A percentile compares a stretch with the other conserved stretches of the same genome.
Conservation (phyloP, 1,140 invertebrate species). For the Palaemon carinicauda region DNA sequence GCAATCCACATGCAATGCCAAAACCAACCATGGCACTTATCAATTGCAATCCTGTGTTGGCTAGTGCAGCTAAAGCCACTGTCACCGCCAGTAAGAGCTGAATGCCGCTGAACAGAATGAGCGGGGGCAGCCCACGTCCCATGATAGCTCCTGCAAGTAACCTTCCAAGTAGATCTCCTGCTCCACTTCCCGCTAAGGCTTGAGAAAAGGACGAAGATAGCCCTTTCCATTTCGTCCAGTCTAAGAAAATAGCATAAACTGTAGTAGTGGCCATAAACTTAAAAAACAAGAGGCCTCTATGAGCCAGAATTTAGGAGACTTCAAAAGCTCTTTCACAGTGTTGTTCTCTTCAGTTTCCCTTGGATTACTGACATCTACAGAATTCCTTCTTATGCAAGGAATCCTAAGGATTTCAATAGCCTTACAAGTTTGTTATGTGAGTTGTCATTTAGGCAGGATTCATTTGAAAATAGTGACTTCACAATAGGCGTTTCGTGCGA, state of each 20-base stretch:
- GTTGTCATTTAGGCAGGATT: too few species aligned
- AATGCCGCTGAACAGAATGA: slow-evolving; percentile 27
- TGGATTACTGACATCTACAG: neutral
- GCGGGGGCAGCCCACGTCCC: neutral
- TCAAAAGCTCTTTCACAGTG: neutral
- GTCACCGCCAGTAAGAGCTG: slow-evolving; percentile 12
- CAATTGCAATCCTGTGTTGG: neutral
- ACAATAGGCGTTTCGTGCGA: too few species aligned
- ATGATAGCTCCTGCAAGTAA: slow-evolving; percentile 27
- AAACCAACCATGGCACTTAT: slow-evolving; percentile 36
- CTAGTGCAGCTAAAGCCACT: neutral
- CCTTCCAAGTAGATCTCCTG: slow-evolving; percentile 29
- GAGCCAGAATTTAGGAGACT: slow-evolving; percentile 39
- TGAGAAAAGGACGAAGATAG: slow-evolving; percentile 16
- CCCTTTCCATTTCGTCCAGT: slow-evolving; percentile 28
- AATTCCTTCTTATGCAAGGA: too few species aligned
- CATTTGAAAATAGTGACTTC: too few species aligned
- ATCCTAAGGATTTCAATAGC: too few species aligned
- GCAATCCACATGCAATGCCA: slow-evolving; percentile 34
- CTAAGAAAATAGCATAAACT: slow-evolving; percentile 56
- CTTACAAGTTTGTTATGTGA: too few species aligned
- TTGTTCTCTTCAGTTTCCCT: neutral
- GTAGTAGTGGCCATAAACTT: slow-evolving; percentile 58
- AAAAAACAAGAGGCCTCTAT: slow-evolving; percentile 57
- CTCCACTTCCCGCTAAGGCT: slow-evolving; percentile 35